Base-by-base conservation (phyloP, 92 coral and sea anemone genomes). In the Zoanthus gigantus region DNA sequence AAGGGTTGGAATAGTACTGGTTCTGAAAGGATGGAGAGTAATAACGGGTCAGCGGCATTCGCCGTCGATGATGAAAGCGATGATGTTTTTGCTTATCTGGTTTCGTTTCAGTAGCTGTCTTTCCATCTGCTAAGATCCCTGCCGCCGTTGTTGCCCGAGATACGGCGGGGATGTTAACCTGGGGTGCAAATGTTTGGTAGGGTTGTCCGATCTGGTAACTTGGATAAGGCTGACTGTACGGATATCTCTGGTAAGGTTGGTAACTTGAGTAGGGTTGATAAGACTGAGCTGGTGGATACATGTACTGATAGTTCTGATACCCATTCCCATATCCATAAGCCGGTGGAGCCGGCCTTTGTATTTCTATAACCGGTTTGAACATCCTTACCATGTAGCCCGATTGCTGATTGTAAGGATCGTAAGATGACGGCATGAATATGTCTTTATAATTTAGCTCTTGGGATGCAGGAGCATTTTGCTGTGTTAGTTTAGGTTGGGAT, bases 351-450 rank as follows among this genome's bases (percentile, higher is more conserved):
- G 78, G 86, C 11, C 76, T 77, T 4, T 86, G 74, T 9, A 87
- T 77, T 61, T 82, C 89, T 42, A 91, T 16, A 7, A 87, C 77
- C 6, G 93, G 93, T 47, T 90, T 82, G 72, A 80, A 91, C 48
- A 91, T 65, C 46, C 71, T 80, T 23, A 91, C 67, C 57, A 42
- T 76, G 83, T 83, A 83, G 0, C 88, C 77, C 47, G 83, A 8
- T 46, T 87, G 86, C 16, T 79, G 73, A 15, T 72, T 63, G 17
- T 83, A 42, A 2, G 87, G 87, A 9, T 72, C 74, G 34, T 17
- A 6, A 15, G 52, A 46, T 9, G 17, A 23, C 3, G 84, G 84
- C 56, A 79, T 7, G 76, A 65, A 81, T 65, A 81, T 65, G 23
- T 81, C 85, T 67, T 46, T 81, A 66, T 18, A 81, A 46, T 67